phyloP scores from a whole-genome alignment of 1,140 invertebrate genomes.

The Drosophila ficusphila region DNA sequence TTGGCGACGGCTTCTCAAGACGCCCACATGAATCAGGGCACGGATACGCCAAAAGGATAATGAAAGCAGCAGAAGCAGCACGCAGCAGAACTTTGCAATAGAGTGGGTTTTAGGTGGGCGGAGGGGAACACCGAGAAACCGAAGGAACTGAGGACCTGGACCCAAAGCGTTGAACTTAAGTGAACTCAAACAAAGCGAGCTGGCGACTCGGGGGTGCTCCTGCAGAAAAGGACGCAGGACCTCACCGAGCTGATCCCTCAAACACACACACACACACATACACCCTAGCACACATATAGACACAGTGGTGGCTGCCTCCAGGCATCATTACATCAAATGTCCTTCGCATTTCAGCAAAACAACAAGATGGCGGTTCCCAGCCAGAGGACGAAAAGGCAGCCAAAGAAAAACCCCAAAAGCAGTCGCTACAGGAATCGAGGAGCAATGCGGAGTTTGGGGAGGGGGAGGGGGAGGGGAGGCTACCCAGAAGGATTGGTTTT shows the following conservation, averaged over 20 bases:
- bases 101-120: slow-evolving; percentile 26
- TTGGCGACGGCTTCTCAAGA: slow-evolving; percentile 69
- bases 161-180: slow-evolving; percentile 80
- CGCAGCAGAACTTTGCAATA: slow-evolving; percentile 61
- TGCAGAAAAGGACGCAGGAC: slow-evolving; percentile 60
- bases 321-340: slow-evolving; percentile 83
- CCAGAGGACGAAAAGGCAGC: slow-evolving; percentile 57
- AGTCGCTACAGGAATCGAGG: slow-evolving; percentile 14
- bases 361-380: slow-evolving; percentile 78
- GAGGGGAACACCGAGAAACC: slow-evolving; percentile 13
- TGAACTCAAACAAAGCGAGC: slow-evolving; percentile 81
- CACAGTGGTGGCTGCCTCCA: slow-evolving; percentile 72
- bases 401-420: slow-evolving; percentile 72
- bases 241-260: slow-evolving; percentile 47
- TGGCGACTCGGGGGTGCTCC: slow-evolving; percentile 55
- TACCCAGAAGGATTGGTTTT: slow-evolving; percentile 21
- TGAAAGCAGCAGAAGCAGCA: slow-evolving; percentile 73
- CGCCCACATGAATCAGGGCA: slow-evolving; percentile 77
- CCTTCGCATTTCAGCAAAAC: slow-evolving; percentile 82
- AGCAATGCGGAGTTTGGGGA: too few relatives aligned
- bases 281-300: slow-evolving; percentile 30
- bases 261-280: slow-evolving; percentile 39
- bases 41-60: slow-evolving; percentile 81
- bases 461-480: not conserved
- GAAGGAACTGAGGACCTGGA: slow-evolving; percentile 30